Conservation (phyloP, 2,113 vertebrate species). For the Aldabrachelys gigantea region DNA sequence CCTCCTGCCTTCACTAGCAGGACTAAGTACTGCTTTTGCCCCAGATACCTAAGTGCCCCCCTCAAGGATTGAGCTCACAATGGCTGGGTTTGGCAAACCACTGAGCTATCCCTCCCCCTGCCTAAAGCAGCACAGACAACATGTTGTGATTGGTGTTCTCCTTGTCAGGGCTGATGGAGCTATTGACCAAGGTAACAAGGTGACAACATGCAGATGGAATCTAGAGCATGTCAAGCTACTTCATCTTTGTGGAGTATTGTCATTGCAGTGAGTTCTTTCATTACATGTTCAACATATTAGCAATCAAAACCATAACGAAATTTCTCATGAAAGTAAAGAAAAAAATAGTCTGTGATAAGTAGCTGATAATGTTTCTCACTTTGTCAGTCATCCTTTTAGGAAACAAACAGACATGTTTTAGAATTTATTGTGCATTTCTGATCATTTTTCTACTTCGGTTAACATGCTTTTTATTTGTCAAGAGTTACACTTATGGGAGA, state of each 20-base stretch:
- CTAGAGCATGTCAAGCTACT: conserved; percentile 9
- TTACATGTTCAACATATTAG: conserved; percentile 20
- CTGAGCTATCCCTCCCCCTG: too few species aligned
- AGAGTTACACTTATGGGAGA: background rate
- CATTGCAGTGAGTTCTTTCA: background rate
- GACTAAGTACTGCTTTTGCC: too few species aligned
- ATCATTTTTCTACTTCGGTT: background rate
- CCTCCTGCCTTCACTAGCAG: too few species aligned
- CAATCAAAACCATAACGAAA: background rate
- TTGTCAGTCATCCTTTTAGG: background rate
- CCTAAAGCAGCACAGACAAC: too few species aligned
- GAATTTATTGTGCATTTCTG: background rate
- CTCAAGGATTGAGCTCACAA: too few species aligned
- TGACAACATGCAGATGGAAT: background rate
- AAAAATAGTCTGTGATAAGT: background rate
- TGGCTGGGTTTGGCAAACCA: too few species aligned
- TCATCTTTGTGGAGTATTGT: background rate
- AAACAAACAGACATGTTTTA: background rate
- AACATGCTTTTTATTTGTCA: background rate
- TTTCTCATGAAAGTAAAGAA: background rate
- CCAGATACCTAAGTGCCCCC: too few species aligned
- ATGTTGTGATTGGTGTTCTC: too few species aligned
- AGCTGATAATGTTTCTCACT: background rate
- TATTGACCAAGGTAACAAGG: too few species aligned
- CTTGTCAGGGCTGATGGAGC: too few species aligned